Conservation (phyloP, 1,140 invertebrate species). For the Asbolus verrucosus region DNA sequence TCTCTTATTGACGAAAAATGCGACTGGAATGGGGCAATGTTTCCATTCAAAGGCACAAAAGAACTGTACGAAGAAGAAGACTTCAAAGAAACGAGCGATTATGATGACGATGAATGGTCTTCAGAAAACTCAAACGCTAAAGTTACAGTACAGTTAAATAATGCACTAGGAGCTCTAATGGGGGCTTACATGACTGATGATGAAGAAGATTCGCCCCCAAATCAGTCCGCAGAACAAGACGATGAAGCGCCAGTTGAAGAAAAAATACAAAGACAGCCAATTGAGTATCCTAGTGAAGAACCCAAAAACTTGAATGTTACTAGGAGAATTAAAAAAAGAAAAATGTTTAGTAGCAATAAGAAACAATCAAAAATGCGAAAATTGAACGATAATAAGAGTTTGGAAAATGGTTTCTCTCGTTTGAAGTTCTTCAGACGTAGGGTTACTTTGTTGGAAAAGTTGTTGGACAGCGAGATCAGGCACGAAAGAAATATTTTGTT, state of each 20-base stretch:
- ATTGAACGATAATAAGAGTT: constrained; percentile 30
- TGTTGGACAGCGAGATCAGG: constrained; percentile 72
- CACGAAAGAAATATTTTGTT: constrained; percentile 81
- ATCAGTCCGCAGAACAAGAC: constrained; percentile 48
- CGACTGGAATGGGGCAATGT: constrained; percentile 63
- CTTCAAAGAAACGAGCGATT: constrained; percentile 54
- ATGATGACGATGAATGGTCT: constrained; percentile 60
- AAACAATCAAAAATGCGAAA: constrained; percentile 47
- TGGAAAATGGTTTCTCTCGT: constrained; percentile 48
- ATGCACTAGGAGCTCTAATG: constrained; percentile 68
- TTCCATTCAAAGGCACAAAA: constrained; percentile 63
- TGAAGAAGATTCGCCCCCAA: constrained; percentile 53
- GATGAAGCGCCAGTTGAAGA: constrained; percentile 65
- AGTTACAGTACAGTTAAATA: constrained; percentile 62
- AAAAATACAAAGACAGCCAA: constrained; percentile 60
- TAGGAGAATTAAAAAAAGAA: constrained; percentile 19
- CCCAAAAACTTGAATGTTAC: background rate
- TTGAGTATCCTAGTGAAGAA: constrained; percentile 29
- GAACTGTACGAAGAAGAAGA: constrained; percentile 57
- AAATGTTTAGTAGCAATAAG: constrained; percentile 42
- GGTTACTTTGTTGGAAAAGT: constrained; percentile 69
- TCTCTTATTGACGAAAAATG: constrained; percentile 61
- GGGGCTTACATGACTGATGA: constrained; percentile 69
- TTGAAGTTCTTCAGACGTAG: constrained; percentile 52
- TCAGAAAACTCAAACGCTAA: constrained; percentile 40